Evolutionary conservation across 1,140 invertebrate species (phyloP).

Genomic region (Zaprionus davidi): DNA sequence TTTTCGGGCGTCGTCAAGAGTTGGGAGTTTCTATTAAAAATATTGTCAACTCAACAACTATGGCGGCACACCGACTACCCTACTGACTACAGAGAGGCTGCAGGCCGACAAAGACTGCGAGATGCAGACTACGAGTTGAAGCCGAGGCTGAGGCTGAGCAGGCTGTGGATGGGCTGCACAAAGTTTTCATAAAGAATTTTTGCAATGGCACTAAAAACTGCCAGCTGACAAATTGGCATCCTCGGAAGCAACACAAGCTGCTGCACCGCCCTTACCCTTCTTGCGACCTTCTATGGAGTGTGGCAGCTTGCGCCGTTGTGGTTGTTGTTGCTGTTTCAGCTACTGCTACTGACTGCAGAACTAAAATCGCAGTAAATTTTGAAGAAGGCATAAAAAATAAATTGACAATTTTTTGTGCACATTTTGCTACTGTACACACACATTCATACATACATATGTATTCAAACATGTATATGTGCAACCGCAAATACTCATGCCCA

Average conservation of each 20-base stretch:
- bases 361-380: conserved; percentile 61
- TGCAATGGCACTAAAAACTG: conserved; percentile 53
- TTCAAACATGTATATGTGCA: background rate
- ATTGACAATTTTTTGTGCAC: conserved; percentile 67
- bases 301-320: conserved; percentile 6
- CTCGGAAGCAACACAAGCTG: conserved; percentile 59
- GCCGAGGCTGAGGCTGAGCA: background rate
- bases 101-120: conserved; percentile 6
- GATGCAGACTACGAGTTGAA: background rate
- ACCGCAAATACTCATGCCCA: conserved; percentile 18
- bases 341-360: conserved; percentile 27
- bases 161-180: conserved; percentile 38
- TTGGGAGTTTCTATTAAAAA: conserved; percentile 77
- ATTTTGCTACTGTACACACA: conserved; percentile 23
- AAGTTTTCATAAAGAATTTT: conserved; percentile 80
- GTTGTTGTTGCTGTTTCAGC: conserved; percentile 4
- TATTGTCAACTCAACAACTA: conserved; percentile 76
- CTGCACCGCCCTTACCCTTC: conserved; percentile 9
- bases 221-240: conserved; percentile 79
- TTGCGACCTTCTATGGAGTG: background rate
- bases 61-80: background rate
- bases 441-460: background rate
- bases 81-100: conserved; percentile 23
- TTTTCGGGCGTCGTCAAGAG: conserved; percentile 58
- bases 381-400: conserved; percentile 75